Percentiles rank a stretch among this genome's conserved stretches.
These are phyloP conservation scores for Drosophila rellima DNA, from an alignment of 2,888 invertebrate genomes.

Conservation along the genomic window DNA sequence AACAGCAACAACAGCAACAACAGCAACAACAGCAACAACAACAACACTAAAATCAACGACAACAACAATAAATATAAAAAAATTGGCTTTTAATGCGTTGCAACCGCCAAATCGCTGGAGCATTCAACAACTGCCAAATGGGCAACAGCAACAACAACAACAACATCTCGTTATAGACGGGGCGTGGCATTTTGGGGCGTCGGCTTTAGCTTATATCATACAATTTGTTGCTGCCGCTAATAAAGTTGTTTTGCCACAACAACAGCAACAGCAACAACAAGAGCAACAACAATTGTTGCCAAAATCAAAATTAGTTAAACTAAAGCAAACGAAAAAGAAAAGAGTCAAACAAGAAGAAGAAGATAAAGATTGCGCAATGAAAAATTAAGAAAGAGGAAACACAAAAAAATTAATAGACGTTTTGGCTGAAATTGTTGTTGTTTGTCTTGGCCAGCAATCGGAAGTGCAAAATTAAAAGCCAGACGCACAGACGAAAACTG, in stretches of 20 bases:
- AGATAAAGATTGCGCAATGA: slow-evolving; percentile 51
- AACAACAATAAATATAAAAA: slow-evolving; percentile 11
- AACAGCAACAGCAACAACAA: slow-evolving; percentile 39
- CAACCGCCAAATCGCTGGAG: slow-evolving; percentile 52
- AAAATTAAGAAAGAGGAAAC: slow-evolving; percentile 34
- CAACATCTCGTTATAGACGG: slow-evolving; percentile 22
- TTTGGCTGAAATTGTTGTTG: slow-evolving; percentile 40
- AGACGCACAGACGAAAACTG: slow-evolving; percentile 42
- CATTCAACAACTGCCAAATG: slow-evolving; percentile 44
- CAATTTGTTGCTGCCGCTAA: slow-evolving; percentile 68
- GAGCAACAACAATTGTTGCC: slow-evolving; percentile 52
- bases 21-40: slow-evolving; percentile 18
- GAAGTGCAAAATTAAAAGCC: slow-evolving; percentile 77
- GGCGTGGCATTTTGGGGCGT: slow-evolving; percentile 36
- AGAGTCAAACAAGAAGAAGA: slow-evolving; percentile 15
- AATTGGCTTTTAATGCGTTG: slow-evolving; percentile 44
- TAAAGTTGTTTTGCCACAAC: slow-evolving; percentile 70
- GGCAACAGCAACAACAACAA: slow-evolving; percentile 8
- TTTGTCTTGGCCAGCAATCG: slow-evolving; percentile 71
- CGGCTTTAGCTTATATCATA: slow-evolving; percentile 47
- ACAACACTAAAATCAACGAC: too few relatives aligned
- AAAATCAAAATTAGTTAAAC: slow-evolving; percentile 55
- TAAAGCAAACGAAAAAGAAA: slow-evolving; percentile 31
- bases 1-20: slow-evolving; percentile 19
- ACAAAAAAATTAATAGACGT: slow-evolving; percentile 64